phyloP scores from a whole-genome alignment of 2,113 vertebrate species.

The Andinoacara biseriatus region DNA sequence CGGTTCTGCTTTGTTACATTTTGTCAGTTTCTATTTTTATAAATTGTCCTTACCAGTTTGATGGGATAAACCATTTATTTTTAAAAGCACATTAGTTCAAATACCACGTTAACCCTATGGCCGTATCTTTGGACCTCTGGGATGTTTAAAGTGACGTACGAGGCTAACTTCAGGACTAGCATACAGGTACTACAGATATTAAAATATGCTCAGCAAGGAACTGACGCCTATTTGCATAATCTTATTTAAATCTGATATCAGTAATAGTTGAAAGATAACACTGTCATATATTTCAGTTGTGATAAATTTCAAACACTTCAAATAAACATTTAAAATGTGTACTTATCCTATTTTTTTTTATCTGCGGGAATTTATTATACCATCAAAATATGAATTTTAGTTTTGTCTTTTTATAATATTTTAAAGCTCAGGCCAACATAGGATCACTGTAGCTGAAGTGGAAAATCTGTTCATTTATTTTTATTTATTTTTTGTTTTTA shows the following conservation, averaged over 20 bases:
- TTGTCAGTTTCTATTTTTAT: not conserved
- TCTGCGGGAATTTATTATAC: not conserved
- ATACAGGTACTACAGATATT: slow-evolving; percentile 31
- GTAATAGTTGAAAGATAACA: not conserved
- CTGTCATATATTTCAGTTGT: not conserved
- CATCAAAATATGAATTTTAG: not conserved
- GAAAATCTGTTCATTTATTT: not conserved
- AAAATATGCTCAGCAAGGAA: not conserved
- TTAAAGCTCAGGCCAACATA: not conserved
- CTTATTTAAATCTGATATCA: not conserved
- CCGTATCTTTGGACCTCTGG: not conserved
- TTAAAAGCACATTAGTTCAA: not conserved
- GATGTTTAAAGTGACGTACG: not conserved
- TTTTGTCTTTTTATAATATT: not conserved
- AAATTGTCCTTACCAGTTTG: not conserved
- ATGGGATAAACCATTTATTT: fast-evolving
- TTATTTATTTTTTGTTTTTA: no score
- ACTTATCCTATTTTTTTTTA: no score
- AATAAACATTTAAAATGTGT: no score
- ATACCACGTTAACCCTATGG: not conserved
- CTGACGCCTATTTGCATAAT: not conserved
- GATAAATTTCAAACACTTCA: no score
- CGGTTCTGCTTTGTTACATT: not conserved
- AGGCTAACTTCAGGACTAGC: slow-evolving; percentile 10
- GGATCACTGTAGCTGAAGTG: not conserved